Percentiles rank a stretch among this genome's conserved stretches.
phyloP scores from a whole-genome alignment of 2,888 invertebrate genomes.

The Andricus curvator region DNA sequence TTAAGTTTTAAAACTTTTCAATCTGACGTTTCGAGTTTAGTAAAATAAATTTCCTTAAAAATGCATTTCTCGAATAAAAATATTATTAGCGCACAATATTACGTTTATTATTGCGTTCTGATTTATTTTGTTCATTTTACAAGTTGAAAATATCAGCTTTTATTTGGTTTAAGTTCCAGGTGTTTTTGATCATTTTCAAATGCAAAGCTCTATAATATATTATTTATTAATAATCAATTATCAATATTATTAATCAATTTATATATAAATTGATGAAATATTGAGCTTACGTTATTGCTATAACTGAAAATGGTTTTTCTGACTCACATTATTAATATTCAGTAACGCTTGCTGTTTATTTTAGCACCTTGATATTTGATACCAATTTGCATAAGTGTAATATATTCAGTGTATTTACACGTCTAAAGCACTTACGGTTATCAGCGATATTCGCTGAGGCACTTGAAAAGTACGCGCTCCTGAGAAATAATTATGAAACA shows the following conservation, averaged over 20 bases:
- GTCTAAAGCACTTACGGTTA: constrained; percentile 14
- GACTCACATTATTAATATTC: neutral
- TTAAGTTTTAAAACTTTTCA: no score
- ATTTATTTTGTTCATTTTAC: neutral
- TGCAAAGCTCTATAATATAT: no score
- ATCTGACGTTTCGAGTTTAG: neutral
- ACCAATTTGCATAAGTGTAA: constrained; percentile 22
- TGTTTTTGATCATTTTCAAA: neutral
- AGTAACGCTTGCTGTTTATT: neutral
- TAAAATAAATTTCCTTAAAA: neutral
- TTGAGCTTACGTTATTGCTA: no score
- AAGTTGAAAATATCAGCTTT: no score
- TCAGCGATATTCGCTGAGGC: constrained; percentile 15
- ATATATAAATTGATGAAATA: no score
- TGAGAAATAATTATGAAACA: constrained; percentile 34
- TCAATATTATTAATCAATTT: no score
- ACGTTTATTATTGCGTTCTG: neutral
- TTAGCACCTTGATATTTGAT: constrained; percentile 1
- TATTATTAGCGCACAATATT: no score
- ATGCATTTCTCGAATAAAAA: no score
- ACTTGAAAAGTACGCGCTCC: constrained; percentile 1
- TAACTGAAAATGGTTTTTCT: neutral
- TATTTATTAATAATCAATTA: no score
- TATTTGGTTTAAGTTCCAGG: neutral
- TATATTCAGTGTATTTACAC: constrained; percentile 10